These are phyloP conservation scores for Lacanobia wlatinum DNA, from an alignment of 2,888 invertebrate genomes.

Conservation along the genomic window DNA sequence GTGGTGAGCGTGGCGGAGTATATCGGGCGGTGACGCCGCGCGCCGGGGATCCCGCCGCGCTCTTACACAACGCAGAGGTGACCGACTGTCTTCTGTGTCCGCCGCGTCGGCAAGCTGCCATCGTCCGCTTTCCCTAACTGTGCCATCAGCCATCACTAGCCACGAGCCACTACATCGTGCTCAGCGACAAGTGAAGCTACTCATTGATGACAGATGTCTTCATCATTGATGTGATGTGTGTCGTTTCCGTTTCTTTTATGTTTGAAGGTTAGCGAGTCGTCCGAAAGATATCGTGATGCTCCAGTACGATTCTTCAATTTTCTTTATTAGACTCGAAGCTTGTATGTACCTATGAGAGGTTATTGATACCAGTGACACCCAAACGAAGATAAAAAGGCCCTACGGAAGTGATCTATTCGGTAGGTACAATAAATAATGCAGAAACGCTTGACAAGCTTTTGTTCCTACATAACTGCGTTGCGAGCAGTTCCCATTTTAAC, in stretches of 20 bases:
- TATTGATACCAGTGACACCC: background rate
- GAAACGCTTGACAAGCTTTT: too few relatives aligned
- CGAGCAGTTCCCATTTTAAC: background rate
- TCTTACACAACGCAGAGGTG: conserved; percentile 47
- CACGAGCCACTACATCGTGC: background rate
- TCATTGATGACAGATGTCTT: background rate
- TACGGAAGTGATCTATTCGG: background rate
- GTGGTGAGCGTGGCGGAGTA: conserved; percentile 2
- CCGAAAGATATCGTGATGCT: background rate
- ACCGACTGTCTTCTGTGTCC: conserved; percentile 30
- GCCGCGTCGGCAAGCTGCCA: conserved; percentile 34
- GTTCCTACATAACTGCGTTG: too few relatives aligned
- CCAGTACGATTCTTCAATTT: too few relatives aligned
- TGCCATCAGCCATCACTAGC: conserved; percentile 1
- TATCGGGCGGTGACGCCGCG: conserved; percentile 32
- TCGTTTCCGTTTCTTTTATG: background rate
- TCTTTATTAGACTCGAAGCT: too few relatives aligned
- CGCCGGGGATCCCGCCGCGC: conserved; percentile 22
- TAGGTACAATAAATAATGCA: too few relatives aligned
- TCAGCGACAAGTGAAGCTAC: background rate
- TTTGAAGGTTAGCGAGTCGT: conserved; percentile 1
- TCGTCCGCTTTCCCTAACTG: conserved; percentile 11
- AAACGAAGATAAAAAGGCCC: background rate
- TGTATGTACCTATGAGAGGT: too few relatives aligned
- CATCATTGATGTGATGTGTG: background rate